Conservation (phyloP, 64 coral and sea anemone genomes). For the Orbicella faveolata region DNA sequence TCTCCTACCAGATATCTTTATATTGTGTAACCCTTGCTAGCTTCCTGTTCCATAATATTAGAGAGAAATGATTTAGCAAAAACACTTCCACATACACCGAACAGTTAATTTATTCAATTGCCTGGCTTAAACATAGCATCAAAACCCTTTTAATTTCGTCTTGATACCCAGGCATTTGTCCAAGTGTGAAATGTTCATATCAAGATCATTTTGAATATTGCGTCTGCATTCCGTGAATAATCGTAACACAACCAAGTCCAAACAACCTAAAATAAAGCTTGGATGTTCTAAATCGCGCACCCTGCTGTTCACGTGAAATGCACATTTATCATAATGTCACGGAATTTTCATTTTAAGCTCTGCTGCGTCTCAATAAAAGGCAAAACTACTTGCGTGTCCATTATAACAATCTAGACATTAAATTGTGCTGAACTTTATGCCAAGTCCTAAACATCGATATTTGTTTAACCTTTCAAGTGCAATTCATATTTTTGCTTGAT, state of each 20-base stretch:
- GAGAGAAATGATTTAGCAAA: no score
- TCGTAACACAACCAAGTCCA: not conserved
- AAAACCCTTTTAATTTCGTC: not conserved
- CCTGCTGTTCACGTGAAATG: not conserved
- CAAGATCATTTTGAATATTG: not conserved
- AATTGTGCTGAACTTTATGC: not conserved
- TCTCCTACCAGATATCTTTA: no score
- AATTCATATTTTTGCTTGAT: not conserved
- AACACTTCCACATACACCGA: no score
- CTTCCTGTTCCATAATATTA: no score
- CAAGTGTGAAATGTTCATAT: not conserved
- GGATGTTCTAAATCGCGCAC: not conserved
- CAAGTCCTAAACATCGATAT: not conserved
- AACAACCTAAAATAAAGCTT: not conserved
- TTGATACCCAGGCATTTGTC: not conserved
- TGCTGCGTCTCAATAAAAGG: not conserved
- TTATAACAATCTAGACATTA: not conserved
- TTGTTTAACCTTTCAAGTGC: not conserved
- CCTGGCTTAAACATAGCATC: no score
- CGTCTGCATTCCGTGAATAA: not conserved
- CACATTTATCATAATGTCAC: not conserved
- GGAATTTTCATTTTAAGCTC: conserved; percentile 1
- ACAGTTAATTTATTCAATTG: no score
- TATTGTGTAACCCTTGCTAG: no score
- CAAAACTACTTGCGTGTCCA: not conserved